Evolutionary conservation across 1,140 invertebrate species (phyloP), one percentile per base, ranked within the genome.

Genomic region (Heliconius hermathena): DNA sequence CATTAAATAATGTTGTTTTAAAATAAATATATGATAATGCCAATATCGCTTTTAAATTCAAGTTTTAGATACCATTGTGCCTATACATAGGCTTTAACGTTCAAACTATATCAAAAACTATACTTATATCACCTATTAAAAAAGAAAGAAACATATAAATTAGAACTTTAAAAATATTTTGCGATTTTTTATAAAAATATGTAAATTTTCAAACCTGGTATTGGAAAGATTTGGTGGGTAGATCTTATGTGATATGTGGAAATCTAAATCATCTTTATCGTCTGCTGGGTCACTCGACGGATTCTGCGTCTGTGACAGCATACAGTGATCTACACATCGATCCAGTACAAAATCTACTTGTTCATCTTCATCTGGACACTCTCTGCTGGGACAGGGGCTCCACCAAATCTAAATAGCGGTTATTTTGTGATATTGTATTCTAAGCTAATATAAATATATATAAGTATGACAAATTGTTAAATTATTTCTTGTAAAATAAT

Each of bases 351-450:
- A 95, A 85, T 97, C 96, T n/a, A 97, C 90, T 86, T 90, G 90
- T 54, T 96, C 96, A 82, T 97, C 96, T 79, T 96, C 96, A 84
- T 97, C 96, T 4, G 97, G 97, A 90, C 97, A 97, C 91, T 97
- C 96, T 73, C 96, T 93, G 83, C 96, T 97, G 0, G 96, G 96
- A 84, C 97, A 97, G 0, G 97, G 97, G 87, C 96, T 97, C 97
- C 97, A 97, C 97, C 97, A 97, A 38, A 97, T 96, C 96, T 96
- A 84, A 57, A 77, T 46, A 38, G 1, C 18, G 49, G 2, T 52
- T 52, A 52, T 52, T 57, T 57, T 20, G 2, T 11, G 1, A 54
- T n/a, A 54, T 6, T 54, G 52, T 1, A 20, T 20, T 20, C 5
- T 8, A 54, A 46, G 9, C 41, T 11, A 20, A n/a, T n/a, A n/a